Evolutionary conservation across 2,113 vertebrate species (phyloP), one percentile per base, ranked within the genome.

Genomic region (Sclerurus mexicanus): DNA sequence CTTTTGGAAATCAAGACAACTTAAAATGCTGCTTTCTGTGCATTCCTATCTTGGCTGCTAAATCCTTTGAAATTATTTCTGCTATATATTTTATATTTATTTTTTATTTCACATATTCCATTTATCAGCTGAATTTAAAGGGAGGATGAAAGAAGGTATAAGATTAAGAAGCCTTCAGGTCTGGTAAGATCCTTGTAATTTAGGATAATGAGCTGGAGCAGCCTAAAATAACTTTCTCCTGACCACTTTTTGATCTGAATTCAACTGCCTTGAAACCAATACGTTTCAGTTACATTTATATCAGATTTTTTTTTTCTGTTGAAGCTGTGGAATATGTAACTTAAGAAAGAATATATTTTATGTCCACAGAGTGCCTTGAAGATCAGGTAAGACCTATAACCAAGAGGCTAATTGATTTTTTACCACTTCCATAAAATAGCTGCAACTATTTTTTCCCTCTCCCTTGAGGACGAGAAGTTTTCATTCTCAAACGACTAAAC

Each of bases 401-500:
- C 82, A 66, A 62, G 82, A 78, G 44, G 40, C n/a, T 77, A 78
- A 93, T 78, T 90, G 74, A 90, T 93, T 94, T 95, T 95, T 92
- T 89, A 90, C 78, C 76, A 79, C 93, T 94, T 93, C 72, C 91
- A 89, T 95, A 96, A 98, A 97, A 91, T 96, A 92, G 86, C 93
- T 93, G 84, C 75, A 73, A 53, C 37, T 71, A 92, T 72, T 93
- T 93, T 76, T 30, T 12, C 12, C 58, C 73, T 88, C 74, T 92
- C 90, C 92, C 95, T 94, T 67, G 82, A 97, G 94, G 95, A 98
- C 25, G 96, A 97, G 92, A 98, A 98, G 93, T 98, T 98, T 98
- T 97, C 95, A 96, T 96, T 98, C 98, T 98, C 96, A 79, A 97
- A 89, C 56, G 74, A 97, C 97, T 98, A 98, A 98, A 98, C 97